Base-by-base conservation (phyloP, 2,888 invertebrate species). In the Drepana falcataria region DNA sequence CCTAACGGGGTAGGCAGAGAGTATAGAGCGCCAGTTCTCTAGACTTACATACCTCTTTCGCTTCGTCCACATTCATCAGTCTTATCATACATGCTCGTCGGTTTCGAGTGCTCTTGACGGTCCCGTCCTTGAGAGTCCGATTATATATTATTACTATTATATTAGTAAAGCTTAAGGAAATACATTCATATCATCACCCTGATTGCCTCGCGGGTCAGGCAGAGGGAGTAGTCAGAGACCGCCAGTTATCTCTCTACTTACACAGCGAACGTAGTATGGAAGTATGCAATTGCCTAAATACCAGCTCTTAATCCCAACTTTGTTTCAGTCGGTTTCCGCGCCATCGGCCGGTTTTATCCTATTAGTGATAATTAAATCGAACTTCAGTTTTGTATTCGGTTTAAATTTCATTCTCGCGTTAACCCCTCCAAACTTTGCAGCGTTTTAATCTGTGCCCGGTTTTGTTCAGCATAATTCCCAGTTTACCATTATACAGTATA, bases 361-460 rank as follows among this genome's bases (percentile, higher is more conserved):
- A 81, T 85, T 84, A 85, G 75, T 75, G 80, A 82, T 85, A 83
- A 85, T 85, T 84, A 83, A 85, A 84, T 79, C 72, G 69, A 73
- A 76, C 74, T 71, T 67, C 62, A 64, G 70, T 75, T 77, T 76
- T 70, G 73, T 68, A 71, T 79, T 81, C 72, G 69, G 73, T 67
- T 69, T 70, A 66, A 73, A 78, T 78, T 79, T 74, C 73, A 74
- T 75, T 79, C 71, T 70, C 67, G 62, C 68, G 67, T 74, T 70
- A 69, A 69, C 66, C 59, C 54, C 49, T 56, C 57, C 61, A 66
- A 73, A 70, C 62, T 73, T 69, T 59, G 66, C 55, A 65, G 62
- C 62, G 55, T 59, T 63, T 61, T 62, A 65, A 61, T 69, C 66
- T 61, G 54, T 57, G 48, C 51, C 33, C 54, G 56, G 63, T 69